These are phyloP conservation scores for Augochlorella aurata DNA, from an alignment of 2,888 invertebrate genomes.

Conservation along the genomic window DNA sequence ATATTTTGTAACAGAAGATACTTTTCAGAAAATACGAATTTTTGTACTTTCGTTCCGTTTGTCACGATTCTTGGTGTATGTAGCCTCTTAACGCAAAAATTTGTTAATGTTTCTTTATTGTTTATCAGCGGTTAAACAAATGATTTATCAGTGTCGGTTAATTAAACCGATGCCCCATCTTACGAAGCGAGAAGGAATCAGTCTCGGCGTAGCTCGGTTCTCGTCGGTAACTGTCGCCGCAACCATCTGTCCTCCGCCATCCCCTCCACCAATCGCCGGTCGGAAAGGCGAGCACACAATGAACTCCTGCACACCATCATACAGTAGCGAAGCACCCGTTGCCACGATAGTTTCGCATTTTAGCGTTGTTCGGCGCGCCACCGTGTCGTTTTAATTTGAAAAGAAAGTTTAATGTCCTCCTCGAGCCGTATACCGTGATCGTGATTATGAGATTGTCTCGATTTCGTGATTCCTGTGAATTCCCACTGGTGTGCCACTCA, in stretches of 20 bases:
- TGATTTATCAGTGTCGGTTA: not conserved
- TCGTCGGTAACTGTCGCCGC: slow-evolving; percentile 62
- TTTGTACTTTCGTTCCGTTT: too few species aligned
- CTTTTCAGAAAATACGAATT: too few species aligned
- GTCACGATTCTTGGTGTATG: too few species aligned
- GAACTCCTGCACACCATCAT: slow-evolving; percentile 52
- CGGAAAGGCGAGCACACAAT: slow-evolving; percentile 63
- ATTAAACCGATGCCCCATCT: slow-evolving; percentile 59
- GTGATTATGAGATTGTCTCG: slow-evolving; percentile 52
- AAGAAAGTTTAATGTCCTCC: slow-evolving; percentile 11
- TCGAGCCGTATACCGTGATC: not conserved
- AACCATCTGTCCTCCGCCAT: slow-evolving; percentile 68
- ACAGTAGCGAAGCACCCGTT: slow-evolving; percentile 73
- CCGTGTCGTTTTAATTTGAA: slow-evolving; percentile 52
- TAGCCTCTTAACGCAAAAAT: too few species aligned
- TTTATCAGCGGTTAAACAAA: not conserved
- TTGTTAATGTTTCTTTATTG: not conserved
- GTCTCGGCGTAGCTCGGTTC: slow-evolving; percentile 58
- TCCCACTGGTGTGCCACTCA: slow-evolving; percentile 33
- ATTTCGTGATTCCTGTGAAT: slow-evolving; percentile 34
- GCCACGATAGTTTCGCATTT: slow-evolving; percentile 68
- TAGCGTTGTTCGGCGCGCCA: slow-evolving; percentile 58
- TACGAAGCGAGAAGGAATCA: slow-evolving; percentile 34
- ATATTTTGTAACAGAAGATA: too few species aligned
- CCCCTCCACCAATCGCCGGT: slow-evolving; percentile 60